Evolutionary conservation across 1,140 invertebrate genomes (phyloP).

Genomic region (Heliconius congener): DNA sequence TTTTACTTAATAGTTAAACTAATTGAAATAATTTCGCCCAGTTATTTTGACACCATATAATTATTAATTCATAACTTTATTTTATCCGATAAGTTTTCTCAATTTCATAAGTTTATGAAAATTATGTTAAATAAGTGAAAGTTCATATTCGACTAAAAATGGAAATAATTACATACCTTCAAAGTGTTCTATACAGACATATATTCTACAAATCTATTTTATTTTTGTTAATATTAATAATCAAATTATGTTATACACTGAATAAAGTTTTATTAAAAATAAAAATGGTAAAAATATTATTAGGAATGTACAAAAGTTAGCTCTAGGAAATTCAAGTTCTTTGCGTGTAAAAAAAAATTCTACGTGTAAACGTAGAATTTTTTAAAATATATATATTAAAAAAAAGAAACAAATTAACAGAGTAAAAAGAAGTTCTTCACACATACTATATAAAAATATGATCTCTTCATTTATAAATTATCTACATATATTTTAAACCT

Average conservation of each 20-base stretch:
- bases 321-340: no score
- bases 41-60: not conserved
- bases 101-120: conserved; percentile 16
- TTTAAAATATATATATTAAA: no score
- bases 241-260: no score
- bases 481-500: no score
- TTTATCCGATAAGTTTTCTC: not conserved
- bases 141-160: conserved; percentile 24
- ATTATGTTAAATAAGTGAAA: conserved; percentile 29
- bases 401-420: no score
- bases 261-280: not conserved
- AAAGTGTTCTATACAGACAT: not conserved
- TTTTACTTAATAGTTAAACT: not conserved
- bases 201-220: not conserved
- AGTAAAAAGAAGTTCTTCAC: no score
- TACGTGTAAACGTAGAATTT: no score
- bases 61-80: conserved; percentile 1
- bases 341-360: no score
- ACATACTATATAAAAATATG: no score
- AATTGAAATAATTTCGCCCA: not conserved
- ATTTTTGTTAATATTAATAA: not conserved
- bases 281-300: not conserved
- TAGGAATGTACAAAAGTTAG: no score
- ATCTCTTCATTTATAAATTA: no score
- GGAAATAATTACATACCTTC: conserved; percentile 25